Percentiles rank a stretch among this genome's conserved stretches.
Evolutionary conservation across 1,140 invertebrate genomes (phyloP).

Genomic region (Aphidius gifuensis): DNA sequence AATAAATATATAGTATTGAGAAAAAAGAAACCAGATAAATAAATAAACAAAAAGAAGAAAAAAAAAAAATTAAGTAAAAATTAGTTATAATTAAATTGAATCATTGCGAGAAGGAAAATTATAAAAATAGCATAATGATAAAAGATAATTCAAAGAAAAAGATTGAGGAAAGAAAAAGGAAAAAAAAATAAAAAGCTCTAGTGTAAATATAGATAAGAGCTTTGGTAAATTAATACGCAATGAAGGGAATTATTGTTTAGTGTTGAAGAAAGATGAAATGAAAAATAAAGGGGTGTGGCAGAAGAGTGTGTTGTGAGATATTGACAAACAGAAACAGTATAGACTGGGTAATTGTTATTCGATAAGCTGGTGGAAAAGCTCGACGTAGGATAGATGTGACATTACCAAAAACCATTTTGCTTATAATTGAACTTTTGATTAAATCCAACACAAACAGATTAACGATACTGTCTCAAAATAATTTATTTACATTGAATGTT

Average conservation of each 20-base stretch:
- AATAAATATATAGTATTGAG: too few relatives aligned
- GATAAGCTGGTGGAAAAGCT: conserved; percentile 30
- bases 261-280: not conserved
- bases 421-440: conserved; percentile 38
- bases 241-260: not conserved
- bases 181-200: not conserved
- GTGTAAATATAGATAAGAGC: not conserved
- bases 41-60: too few relatives aligned
- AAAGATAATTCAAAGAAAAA: not conserved
- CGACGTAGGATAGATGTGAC: conserved; percentile 32
- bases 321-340: conserved; percentile 23
- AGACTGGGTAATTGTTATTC: conserved; percentile 33
- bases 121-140: not conserved
- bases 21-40: too few relatives aligned
- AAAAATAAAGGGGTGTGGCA: conserved; percentile 19
- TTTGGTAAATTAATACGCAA: not conserved
- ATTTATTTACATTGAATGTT: conserved; percentile 26
- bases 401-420: conserved; percentile 33
- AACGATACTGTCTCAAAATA: conserved; percentile 17
- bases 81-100: too few relatives aligned
- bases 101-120: too few relatives aligned
- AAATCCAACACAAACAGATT: conserved; percentile 8
- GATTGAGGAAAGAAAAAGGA: not conserved
- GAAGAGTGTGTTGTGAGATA: conserved; percentile 28
- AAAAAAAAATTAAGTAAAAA: too few relatives aligned